Evolutionary conservation across 2,888 invertebrate genomes (phyloP), one percentile per base, ranked within the genome.

Genomic region (Conchocele bisecta): DNA sequence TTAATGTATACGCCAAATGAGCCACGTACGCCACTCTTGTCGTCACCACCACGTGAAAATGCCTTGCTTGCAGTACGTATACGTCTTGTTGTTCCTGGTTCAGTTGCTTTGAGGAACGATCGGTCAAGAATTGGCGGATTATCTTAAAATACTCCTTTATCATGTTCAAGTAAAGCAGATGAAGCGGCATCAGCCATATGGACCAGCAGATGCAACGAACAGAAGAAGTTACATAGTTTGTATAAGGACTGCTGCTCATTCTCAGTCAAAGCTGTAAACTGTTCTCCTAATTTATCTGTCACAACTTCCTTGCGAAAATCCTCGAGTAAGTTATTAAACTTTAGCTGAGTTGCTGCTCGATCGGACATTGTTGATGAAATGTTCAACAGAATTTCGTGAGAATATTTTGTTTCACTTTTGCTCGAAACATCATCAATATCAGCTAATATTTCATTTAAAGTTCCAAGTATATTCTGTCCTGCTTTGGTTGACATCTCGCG

Each of bases 181-280:
- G 20, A 37, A 6, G 57, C 57, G 13, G 46, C 22, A 26, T 15
- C 44, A 17, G 53, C 53, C 13, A 53, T 63, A 37, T 63, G 63
- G 7, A 63, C 51, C 11, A 53, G 11, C 0, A 53, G 53, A 63
- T 63, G 53, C 6, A 63, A 20, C 7, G 37, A 35, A 46, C 56
- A 68, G 39, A 81, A 79, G 41, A 82, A 82, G 31, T 70, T 81
- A 9, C 58, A 46, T 13, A 81, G 50, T 7, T 33, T 41, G 20
- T 48, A 53, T 1, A 66, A 9, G 20, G 66, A 67, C 17, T 33
- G 22, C 35, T 67, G 44, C 37, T 60, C 67, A 20, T 29, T 29
- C n/a, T 29, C 15, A 28, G 67, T 28, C 44, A 59, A 39, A 15
- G 9, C 37, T 39, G 51, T 29, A 59, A 59, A 59, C 22, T 51